Base-by-base conservation (phyloP, 1,140 invertebrate species). In the Apis dorsata region DNA sequence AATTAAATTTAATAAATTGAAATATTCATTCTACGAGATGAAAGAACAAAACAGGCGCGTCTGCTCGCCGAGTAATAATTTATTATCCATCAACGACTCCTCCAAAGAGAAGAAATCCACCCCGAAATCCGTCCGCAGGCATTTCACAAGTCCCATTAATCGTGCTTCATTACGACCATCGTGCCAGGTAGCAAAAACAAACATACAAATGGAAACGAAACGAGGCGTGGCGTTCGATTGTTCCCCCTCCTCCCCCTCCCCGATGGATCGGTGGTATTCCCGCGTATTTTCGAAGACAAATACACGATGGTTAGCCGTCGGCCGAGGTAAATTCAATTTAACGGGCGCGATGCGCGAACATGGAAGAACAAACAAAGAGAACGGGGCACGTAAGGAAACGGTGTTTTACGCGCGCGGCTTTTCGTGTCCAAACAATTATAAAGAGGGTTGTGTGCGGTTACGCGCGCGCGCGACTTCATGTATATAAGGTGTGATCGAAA, bases 371-470 rank as follows among this genome's bases (percentile, higher is more conserved):
- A 77, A 79, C 68, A 82, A 69, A 79, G 59, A 44, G 84, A 63
- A 28, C 51, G 44, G 28, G 57, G 44, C 71, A 74, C 77, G 77
- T 73, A 79, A 78, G 74, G 57, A 83, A 74, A 70, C 77, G 81
- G 69, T 78, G 75, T 79, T 83, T 83, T 66, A 71, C 81, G 76
- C 75, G 66, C 15, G 59, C 66, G 17, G 76, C 53, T 79, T 82
- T 82, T 82, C 80, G 80, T 77, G 74, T 82, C 81, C 81, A 79
- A 78, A 79, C 81, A 79, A 83, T 83, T 79, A 63, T 12, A 21
- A 55, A 12, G 24, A 21, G 73, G 74, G 34, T 15, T 59, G 74
- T 49, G 24, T 66, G 34, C 5, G 63, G 17, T 72, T 10, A 7
- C 34, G 19, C 34, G 11, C 28, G 12, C 34, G 19, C 28, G 75